A percentile compares a stretch with the other conserved stretches of the same genome.
Evolutionary conservation across 30 jellyfish, hydroid and myxozoan species (phyloP).

Genomic region (Aurelia coerulea): DNA sequence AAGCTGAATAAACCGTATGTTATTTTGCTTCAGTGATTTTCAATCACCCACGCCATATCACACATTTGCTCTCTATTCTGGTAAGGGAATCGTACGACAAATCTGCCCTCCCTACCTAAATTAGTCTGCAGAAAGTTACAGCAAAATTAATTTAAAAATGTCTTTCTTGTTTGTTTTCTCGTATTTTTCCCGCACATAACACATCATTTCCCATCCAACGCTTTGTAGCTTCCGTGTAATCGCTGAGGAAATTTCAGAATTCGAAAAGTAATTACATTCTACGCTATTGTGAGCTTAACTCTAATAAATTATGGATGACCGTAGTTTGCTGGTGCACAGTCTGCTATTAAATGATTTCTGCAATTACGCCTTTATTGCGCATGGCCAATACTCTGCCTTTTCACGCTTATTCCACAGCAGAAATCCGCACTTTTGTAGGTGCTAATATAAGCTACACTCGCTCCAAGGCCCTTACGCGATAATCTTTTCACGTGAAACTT

Average conservation of each 20-base stretch:
- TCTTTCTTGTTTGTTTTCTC: neutral
- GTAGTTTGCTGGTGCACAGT: neutral
- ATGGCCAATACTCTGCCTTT: too few relatives aligned
- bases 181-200: neutral
- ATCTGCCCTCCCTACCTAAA: neutral
- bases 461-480: too few relatives aligned
- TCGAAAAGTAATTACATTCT: neutral
- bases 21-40: neutral
- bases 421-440: too few relatives aligned
- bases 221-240: constrained; percentile 4
- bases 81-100: too few relatives aligned
- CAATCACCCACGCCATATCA: constrained; percentile 47
- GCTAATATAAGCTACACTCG: too few relatives aligned
- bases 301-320: constrained; percentile 13
- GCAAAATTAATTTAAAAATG: too few relatives aligned
- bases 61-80: neutral
- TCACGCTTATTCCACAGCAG: too few relatives aligned
- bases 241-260: neutral
- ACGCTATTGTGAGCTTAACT: constrained; percentile 1
- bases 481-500: too few relatives aligned
- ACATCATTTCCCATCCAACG: constrained; percentile 5
- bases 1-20: constrained; percentile 9
- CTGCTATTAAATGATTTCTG: too few relatives aligned
- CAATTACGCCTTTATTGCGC: too few relatives aligned
- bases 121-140: constrained; percentile 3